These are phyloP conservation scores for Hystrix brachyura DNA, from an alignment of 2,113 vertebrate genomes.

Conservation along the genomic window DNA sequence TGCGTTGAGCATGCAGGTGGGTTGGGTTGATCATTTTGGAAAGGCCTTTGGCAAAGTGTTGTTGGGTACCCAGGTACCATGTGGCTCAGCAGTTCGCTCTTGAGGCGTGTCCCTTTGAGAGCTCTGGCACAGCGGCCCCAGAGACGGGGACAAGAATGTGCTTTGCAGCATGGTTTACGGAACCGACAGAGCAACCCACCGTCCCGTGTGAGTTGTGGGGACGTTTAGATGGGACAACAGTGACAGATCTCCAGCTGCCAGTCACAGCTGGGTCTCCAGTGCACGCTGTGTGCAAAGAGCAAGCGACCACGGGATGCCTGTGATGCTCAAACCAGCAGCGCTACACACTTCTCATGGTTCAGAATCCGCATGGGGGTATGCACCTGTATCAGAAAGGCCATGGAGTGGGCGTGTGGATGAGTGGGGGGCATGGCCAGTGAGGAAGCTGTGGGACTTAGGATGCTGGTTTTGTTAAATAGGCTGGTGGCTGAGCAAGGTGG, in stretches of 20 bases:
- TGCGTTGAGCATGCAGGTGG: neutral
- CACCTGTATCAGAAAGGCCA: neutral
- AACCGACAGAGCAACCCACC: neutral
- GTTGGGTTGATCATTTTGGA: neutral
- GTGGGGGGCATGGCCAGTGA: neutral
- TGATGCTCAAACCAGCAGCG: neutral
- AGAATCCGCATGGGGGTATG: neutral
- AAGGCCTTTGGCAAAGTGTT: neutral
- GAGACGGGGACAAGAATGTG: neutral
- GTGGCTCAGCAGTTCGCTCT: neutral
- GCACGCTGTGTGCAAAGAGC: neutral
- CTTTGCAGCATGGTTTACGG: fast-evolving
- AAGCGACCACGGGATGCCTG: neutral
- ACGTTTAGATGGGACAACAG: neutral
- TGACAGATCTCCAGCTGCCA: neutral
- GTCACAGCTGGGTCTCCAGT: fast-evolving
- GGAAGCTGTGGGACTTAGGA: neutral
- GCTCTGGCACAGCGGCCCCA: no score
- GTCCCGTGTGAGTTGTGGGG: fast-evolving
- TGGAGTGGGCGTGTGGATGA: neutral
- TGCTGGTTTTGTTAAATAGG: neutral
- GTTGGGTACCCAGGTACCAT: neutral
- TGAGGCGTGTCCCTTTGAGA: neutral
- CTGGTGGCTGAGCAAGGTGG: neutral
- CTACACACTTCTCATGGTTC: neutral